Evolutionary conservation across 2,797 vertebrate species (phyloP).

Genomic region (Peromyscus attwateri): DNA sequence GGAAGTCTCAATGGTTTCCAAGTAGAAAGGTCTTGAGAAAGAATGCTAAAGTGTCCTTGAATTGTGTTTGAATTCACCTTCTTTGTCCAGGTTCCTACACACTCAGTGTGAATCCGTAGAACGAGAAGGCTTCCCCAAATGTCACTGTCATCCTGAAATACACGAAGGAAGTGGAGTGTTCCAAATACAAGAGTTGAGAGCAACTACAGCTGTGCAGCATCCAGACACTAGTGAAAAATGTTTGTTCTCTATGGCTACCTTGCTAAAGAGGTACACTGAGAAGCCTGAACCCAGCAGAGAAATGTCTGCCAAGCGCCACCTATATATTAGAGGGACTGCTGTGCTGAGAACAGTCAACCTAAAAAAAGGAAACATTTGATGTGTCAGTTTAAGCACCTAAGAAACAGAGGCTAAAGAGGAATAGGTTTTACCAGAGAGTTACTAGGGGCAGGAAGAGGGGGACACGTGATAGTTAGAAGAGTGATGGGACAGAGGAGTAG

Average conservation of each 20-base stretch:
- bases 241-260: not conserved
- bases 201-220: not conserved
- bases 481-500: not conserved
- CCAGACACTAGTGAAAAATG: not conserved
- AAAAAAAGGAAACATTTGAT: not conserved
- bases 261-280: not conserved
- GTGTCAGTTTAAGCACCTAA: not conserved
- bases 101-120: slow-evolving; percentile 14
- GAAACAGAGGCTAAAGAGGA: not conserved
- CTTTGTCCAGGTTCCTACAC: slow-evolving; percentile 17
- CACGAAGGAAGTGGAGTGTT: not conserved
- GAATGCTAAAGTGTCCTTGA: not conserved
- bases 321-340: not conserved
- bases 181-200: not conserved
- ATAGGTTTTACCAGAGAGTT: not conserved
- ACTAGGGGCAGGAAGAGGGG: not conserved
- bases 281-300: not conserved
- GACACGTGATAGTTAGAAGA: not conserved
- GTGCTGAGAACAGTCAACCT: not conserved
- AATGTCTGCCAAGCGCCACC: not conserved
- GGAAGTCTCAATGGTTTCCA: slow-evolving; percentile 2
- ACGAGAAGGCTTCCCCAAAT: not conserved
- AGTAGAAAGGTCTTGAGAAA: not conserved
- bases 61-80: slow-evolving; percentile 30
- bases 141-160: not conserved